These are phyloP conservation scores for Melanerpes aurifrons DNA, from an alignment of 2,113 vertebrate species.

Conservation along the genomic window DNA sequence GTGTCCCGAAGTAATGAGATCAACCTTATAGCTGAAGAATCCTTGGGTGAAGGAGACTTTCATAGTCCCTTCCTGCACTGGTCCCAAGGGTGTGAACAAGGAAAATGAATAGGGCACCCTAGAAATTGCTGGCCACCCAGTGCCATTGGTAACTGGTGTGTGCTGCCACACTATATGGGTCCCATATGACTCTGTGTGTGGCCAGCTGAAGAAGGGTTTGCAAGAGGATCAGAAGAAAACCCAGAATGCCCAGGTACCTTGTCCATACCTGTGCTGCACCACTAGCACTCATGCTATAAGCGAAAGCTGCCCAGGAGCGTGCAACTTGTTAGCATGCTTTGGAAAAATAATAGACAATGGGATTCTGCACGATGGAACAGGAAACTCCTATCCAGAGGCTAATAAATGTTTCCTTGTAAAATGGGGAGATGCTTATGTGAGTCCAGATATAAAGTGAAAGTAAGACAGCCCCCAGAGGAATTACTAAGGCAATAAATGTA, in stretches of 20 bases:
- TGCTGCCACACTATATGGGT: background rate
- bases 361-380: background rate
- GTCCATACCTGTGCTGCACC: rapidly evolving
- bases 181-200: background rate
- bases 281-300: rapidly evolving
- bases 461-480: constrained; percentile 59
- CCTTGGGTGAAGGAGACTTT: constrained; percentile 30
- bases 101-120: background rate
- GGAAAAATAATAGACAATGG: background rate
- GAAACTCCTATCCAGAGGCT: constrained; percentile 26
- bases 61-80: background rate
- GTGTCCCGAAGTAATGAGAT: constrained; percentile 1
- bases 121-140: background rate
- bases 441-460: constrained; percentile 64
- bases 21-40: background rate
- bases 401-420: constrained; percentile 57
- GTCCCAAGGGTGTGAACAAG: background rate
- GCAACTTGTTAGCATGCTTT: background rate
- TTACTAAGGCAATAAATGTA: constrained; percentile 60
- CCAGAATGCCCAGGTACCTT: rapidly evolving
- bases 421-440: constrained; percentile 43
- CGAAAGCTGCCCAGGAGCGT: rapidly evolving
- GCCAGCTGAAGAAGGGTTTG: background rate
- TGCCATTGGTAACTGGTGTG: background rate
- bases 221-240: background rate